phyloP scores from a whole-genome alignment of 2,113 vertebrate species.

The Siniperca chuatsi region DNA sequence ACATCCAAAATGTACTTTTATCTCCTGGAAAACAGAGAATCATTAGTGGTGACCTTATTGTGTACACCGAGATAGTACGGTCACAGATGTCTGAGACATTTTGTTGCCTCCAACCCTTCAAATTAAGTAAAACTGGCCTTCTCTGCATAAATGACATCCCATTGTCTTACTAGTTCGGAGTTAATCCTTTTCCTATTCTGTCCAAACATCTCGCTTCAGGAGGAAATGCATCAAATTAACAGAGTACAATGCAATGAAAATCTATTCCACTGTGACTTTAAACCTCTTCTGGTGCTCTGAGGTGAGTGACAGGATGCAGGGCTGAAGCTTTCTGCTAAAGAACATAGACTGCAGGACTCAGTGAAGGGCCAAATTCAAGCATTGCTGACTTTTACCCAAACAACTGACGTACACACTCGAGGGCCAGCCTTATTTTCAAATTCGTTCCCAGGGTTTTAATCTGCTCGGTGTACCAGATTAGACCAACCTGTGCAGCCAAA shows the following conservation, averaged over 20 bases:
- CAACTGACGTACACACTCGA: neutral
- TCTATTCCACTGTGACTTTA: conserved; percentile 8
- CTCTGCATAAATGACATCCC: neutral
- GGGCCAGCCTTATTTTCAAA: neutral
- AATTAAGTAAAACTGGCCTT: neutral
- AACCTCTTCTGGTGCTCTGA: neutral
- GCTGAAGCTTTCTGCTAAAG: neutral
- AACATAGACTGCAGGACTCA: neutral
- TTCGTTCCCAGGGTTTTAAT: conserved; percentile 5
- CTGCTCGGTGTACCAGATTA: neutral
- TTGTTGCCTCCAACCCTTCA: neutral
- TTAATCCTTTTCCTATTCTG: neutral
- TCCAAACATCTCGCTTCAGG: neutral
- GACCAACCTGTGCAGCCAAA: neutral
- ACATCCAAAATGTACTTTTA: neutral
- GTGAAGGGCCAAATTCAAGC: neutral
- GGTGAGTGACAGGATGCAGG: neutral
- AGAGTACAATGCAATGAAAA: neutral
- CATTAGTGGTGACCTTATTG: neutral
- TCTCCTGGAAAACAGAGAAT: neutral
- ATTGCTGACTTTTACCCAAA: neutral
- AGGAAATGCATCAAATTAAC: conserved; percentile 8
- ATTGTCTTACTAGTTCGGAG: neutral
- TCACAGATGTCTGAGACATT: neutral
- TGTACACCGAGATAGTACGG: neutral